These are phyloP conservation scores for Mycalesis mineus DNA, from an alignment of 2,888 invertebrate species.

Conservation along the genomic window DNA sequence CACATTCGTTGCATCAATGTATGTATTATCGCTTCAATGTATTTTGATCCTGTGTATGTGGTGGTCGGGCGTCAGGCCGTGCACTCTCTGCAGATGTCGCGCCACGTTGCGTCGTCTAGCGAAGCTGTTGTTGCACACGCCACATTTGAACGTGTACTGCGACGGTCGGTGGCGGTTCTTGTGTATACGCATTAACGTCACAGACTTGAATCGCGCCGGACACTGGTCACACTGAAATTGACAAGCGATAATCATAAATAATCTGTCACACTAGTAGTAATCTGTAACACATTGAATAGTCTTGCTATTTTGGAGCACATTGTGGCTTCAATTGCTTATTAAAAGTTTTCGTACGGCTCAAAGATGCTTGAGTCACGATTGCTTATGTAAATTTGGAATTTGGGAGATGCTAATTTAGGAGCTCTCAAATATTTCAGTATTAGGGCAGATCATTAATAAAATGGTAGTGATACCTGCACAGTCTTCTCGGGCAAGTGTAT, in stretches of 20 bases:
- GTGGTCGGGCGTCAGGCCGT: conserved; percentile 43
- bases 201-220: conserved; percentile 57
- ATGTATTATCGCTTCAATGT: conserved; percentile 9
- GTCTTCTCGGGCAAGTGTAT: conserved; percentile 65
- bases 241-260: too few species aligned
- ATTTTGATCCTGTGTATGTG: conserved; percentile 47
- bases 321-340: too few species aligned
- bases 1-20: too few species aligned
- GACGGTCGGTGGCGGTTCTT: conserved; percentile 52
- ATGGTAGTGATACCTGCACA: conserved; percentile 47
- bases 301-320: too few species aligned
- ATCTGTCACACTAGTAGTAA: too few species aligned
- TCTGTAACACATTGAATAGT: too few species aligned
- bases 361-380: too few species aligned
- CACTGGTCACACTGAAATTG: conserved; percentile 56
- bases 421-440: too few species aligned
- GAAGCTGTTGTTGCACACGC: conserved; percentile 48
- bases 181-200: conserved; percentile 62
- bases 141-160: conserved; percentile 50
- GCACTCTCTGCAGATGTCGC: conserved; percentile 54
- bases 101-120: conserved; percentile 59
- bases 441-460: too few species aligned
- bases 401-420: too few species aligned
- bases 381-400: too few species aligned
- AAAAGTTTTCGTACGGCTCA: too few species aligned